Evolutionary conservation across 2,113 vertebrate species (phyloP), one percentile per base, ranked within the genome.

Genomic region (Pelusios castaneus): DNA sequence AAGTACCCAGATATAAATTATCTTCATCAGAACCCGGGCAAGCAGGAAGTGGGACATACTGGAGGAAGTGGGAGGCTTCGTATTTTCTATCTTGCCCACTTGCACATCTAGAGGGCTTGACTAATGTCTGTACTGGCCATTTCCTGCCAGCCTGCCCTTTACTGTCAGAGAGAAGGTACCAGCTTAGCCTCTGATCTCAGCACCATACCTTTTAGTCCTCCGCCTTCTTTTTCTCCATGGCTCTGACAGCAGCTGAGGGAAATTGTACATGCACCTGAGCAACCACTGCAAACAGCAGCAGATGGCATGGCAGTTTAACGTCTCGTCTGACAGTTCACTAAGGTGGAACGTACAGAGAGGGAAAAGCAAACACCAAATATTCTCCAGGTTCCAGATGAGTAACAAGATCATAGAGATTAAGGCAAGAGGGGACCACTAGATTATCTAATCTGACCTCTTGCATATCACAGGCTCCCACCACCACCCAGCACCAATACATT

Each of bases 351-450:
- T 77, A 34, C 60, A 2, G 80, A 82, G 76, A 41, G 55, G 80
- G 38, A 56, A 29, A 1, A 0, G 24, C 41, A 13, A 22, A 55
- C 0, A 29, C 90, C 60, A 43, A 1, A 1, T 70, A 2, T 0
- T 2, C 43, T 80, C 84, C 41, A 1, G 12, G 19, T 10, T 38
- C 4, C 63, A 70, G 63, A 38, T 38, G n/a, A 70, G 9, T 38
- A 34, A 38, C 19, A 70, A 34, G n/a, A 34, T n/a, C 34, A 21
- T n/a, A n/a, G 60, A 67, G 34, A 8, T 67, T 67, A 67, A 67
- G 60, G 31, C 60, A 14, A 67, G 60, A 38, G 63, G n/a, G 19
- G 19, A 70, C 63, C 63, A 19, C 31, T 67, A 67, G 16, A 67
- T 67, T 17, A 67, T n/a, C 58, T 63, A 63, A 31, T 67, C 34